Evolutionary conservation across 2,888 invertebrate species (phyloP).

Genomic region (Athalia cordata): DNA sequence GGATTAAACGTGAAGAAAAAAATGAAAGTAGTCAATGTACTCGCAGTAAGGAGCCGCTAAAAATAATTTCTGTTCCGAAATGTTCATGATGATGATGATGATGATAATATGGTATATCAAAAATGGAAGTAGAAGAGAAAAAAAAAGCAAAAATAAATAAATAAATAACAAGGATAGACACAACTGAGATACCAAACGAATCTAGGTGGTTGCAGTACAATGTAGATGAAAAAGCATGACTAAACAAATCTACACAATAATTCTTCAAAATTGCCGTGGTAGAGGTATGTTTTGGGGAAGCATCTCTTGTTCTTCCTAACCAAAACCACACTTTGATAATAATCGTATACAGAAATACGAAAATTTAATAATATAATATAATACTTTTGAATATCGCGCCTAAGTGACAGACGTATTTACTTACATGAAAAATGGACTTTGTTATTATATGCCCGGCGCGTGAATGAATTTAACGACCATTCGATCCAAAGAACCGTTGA

Average conservation of each 20-base stretch:
- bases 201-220: too few species aligned
- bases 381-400: background rate
- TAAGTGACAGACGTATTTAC: background rate
- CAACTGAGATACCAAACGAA: background rate
- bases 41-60: too few species aligned
- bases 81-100: too few species aligned
- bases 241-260: background rate
- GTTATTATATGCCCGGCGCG: too few species aligned
- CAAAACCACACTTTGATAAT: constrained; percentile 60
- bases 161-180: too few species aligned
- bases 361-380: background rate
- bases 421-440: too few species aligned
- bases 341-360: background rate
- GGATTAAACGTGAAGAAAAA: background rate
- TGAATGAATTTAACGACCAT: too few species aligned
- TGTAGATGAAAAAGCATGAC: background rate
- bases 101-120: too few species aligned
- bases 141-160: too few species aligned
- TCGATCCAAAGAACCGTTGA: too few species aligned
- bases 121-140: too few species aligned
- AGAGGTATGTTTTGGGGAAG: constrained; percentile 73
- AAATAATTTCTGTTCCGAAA: too few species aligned
- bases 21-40: background rate
- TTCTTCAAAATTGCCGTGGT: constrained; percentile 61
- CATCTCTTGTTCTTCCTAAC: constrained; percentile 70